phyloP scores from a whole-genome alignment of 2,113 vertebrate species.

The Brachypodius melanocephalos region DNA sequence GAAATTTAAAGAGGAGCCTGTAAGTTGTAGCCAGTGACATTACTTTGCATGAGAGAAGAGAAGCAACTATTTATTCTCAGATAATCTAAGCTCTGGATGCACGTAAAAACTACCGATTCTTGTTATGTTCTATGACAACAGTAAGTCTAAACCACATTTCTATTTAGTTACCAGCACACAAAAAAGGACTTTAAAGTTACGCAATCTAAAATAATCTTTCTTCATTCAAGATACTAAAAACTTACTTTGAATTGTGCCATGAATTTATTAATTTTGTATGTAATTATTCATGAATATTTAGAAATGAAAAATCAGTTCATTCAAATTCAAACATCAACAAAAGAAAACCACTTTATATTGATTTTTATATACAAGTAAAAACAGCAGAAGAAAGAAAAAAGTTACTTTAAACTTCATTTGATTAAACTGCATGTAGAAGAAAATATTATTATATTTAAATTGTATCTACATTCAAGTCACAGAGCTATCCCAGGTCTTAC shows the following conservation, averaged over 20 bases:
- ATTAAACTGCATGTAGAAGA: background rate
- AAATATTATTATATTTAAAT: background rate
- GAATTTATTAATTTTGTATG: background rate
- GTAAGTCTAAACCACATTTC: background rate
- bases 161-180: background rate
- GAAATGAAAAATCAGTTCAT: background rate
- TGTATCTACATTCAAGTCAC: background rate
- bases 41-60: background rate
- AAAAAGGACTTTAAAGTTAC: background rate
- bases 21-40: background rate
- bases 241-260: background rate
- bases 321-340: background rate
- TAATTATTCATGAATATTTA: background rate
- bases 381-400: background rate
- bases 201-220: background rate
- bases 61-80: background rate
- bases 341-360: background rate
- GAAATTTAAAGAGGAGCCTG: background rate
- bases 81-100: background rate
- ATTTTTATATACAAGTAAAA: background rate
- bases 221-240: background rate
- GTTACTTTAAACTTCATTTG: background rate
- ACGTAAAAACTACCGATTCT: background rate
- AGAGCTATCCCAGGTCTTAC: constrained; percentile 67
- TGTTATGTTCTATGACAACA: background rate